Evolutionary conservation across 2,888 invertebrate species (phyloP).

Genomic region (Ametastegia equiseti): DNA sequence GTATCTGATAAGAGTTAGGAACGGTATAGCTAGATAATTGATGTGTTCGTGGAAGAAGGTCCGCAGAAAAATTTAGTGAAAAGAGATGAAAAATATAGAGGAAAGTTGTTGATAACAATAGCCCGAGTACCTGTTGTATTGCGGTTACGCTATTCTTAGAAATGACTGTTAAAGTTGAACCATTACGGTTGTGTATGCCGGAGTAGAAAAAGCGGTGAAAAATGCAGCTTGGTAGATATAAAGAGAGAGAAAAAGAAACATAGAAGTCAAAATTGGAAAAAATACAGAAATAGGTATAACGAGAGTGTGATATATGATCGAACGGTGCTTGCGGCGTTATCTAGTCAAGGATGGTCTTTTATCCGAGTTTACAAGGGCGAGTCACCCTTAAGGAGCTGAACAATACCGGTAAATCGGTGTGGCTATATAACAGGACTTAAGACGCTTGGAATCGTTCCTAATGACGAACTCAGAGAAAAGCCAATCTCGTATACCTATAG

Average conservation of each 20-base stretch:
- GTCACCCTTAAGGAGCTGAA: conserved; percentile 1
- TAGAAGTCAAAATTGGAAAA: no score
- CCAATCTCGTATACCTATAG: background rate
- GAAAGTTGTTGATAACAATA: conserved; percentile 3
- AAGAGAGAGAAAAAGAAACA: background rate
- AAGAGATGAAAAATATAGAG: background rate
- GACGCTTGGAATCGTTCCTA: background rate
- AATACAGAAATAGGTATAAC: no score
- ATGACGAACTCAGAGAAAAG: background rate
- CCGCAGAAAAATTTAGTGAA: background rate
- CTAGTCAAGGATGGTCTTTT: conserved; percentile 6
- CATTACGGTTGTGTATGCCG: background rate
- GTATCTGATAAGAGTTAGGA: no score
- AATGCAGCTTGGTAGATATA: background rate
- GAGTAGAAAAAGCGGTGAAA: no score
- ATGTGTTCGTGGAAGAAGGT: background rate
- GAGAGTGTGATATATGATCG: conserved; percentile 1
- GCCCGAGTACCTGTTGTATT: background rate
- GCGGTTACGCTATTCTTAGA: background rate
- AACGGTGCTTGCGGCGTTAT: background rate
- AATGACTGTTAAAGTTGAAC: background rate
- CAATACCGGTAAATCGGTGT: background rate
- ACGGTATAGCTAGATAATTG: no score
- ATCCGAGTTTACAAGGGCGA: background rate
- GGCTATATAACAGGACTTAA: background rate